Evolutionary conservation across 2,113 vertebrate species (phyloP).

Genomic region (Colaptes auratus): DNA sequence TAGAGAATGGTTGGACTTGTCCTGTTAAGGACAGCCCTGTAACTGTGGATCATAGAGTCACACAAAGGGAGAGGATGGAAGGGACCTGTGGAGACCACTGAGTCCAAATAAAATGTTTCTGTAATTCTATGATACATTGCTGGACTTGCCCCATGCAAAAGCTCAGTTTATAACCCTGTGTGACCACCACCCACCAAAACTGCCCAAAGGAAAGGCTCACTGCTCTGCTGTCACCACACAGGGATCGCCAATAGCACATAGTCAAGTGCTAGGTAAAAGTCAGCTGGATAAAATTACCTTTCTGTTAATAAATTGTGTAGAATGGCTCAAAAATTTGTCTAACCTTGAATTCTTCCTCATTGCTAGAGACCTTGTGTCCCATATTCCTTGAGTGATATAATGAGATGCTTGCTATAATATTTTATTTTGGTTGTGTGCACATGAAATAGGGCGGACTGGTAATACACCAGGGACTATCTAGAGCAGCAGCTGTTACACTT

Average conservation of each 20-base stretch:
- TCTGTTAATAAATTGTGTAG: neutral
- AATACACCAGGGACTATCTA: slow-evolving; percentile 24
- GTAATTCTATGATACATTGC: neutral
- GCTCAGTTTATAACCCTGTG: neutral
- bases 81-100: no score
- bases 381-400: slow-evolving; percentile 44
- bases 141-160: neutral
- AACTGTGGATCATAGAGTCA: neutral
- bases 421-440: slow-evolving; percentile 40
- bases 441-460: slow-evolving; percentile 26
- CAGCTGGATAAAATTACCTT: neutral
- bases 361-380: slow-evolving; percentile 20
- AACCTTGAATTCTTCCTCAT: slow-evolving; percentile 24
- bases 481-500: slow-evolving; percentile 61
- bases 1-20: neutral
- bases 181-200: neutral
- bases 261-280: neutral
- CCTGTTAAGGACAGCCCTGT: neutral
- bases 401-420: slow-evolving; percentile 1
- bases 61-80: no score
- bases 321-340: neutral
- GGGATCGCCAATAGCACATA: neutral
- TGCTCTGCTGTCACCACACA: neutral
- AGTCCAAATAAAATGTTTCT: no score
- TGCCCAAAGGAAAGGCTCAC: neutral